Evolutionary conservation across 2,797 vertebrate species (phyloP).

Genomic region (Siniperca obscura): DNA sequence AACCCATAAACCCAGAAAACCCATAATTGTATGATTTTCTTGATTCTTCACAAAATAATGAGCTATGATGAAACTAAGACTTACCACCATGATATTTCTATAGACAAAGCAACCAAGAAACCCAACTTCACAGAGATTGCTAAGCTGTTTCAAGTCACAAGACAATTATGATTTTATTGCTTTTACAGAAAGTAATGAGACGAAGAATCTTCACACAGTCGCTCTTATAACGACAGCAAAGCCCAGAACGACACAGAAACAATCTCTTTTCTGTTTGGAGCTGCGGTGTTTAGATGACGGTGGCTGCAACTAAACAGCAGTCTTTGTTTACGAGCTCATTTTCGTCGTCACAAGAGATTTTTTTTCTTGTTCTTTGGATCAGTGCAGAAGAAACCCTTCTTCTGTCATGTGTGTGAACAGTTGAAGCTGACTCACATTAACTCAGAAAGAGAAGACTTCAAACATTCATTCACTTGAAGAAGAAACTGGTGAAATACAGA

Average conservation of each 20-base stretch:
- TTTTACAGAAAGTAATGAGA: conserved; percentile 14
- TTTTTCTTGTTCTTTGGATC: conserved; percentile 21
- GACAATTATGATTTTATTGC: conserved; percentile 39
- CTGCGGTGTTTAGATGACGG: not conserved
- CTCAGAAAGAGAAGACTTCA: conserved; percentile 26
- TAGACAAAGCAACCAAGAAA: conserved; percentile 24
- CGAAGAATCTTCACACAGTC: not conserved
- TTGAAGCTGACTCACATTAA: conserved; percentile 26
- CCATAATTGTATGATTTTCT: conserved; percentile 42
- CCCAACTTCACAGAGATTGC: conserved; percentile 10
- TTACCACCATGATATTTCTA: conserved; percentile 22
- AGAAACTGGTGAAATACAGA: not conserved
- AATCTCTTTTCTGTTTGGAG: conserved; percentile 15
- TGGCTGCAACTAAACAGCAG: conserved; percentile 21
- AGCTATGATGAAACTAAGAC: conserved; percentile 51
- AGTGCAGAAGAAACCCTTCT: conserved; percentile 17
- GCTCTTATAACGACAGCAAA: not conserved
- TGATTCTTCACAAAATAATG: conserved; percentile 48
- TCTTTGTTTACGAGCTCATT: conserved; percentile 46
- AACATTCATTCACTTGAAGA: not conserved
- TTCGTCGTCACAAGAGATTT: conserved; percentile 20
- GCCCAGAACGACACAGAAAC: conserved; percentile 14
- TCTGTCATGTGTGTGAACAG: conserved; percentile 37
- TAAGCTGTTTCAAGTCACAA: conserved; percentile 12
- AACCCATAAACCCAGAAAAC: conserved; percentile 26